These are phyloP conservation scores for Aramus guarauna DNA, from an alignment of 2,113 vertebrate genomes.

Conservation along the genomic window DNA sequence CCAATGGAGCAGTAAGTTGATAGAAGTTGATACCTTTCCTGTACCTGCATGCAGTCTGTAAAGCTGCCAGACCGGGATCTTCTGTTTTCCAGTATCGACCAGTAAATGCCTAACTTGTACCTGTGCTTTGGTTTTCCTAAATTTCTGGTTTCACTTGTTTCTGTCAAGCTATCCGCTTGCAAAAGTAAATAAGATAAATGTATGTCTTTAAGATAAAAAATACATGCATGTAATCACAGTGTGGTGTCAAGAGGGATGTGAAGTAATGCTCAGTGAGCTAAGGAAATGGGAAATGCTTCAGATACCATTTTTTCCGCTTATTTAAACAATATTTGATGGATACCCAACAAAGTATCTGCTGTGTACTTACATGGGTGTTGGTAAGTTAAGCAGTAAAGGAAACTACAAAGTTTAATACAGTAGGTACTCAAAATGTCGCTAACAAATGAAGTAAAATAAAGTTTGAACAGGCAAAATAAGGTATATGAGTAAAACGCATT, in stretches of 20 bases:
- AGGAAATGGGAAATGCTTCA: background rate
- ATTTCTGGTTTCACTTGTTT: background rate
- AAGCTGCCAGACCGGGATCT: background rate
- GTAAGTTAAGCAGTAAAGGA: background rate
- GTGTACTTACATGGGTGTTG: background rate
- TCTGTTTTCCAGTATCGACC: background rate
- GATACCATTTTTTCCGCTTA: background rate
- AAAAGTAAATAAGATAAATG: background rate
- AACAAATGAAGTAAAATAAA: background rate
- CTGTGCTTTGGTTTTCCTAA: background rate
- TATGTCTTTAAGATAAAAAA: background rate
- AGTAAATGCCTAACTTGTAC: background rate
- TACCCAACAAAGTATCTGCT: background rate
- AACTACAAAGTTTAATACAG: background rate
- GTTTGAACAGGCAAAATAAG: background rate
- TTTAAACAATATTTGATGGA: background rate
- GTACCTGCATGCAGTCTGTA: background rate
- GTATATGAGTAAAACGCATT: background rate
- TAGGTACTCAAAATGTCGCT: background rate
- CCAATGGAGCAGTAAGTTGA: background rate
- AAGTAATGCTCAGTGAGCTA: background rate
- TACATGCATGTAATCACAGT: accelerated
- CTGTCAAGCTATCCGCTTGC: background rate
- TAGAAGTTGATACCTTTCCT: background rate
- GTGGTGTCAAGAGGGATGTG: background rate